phyloP scores from a whole-genome alignment of 2,797 vertebrate genomes.

The Myiotriccus ornatus region DNA sequence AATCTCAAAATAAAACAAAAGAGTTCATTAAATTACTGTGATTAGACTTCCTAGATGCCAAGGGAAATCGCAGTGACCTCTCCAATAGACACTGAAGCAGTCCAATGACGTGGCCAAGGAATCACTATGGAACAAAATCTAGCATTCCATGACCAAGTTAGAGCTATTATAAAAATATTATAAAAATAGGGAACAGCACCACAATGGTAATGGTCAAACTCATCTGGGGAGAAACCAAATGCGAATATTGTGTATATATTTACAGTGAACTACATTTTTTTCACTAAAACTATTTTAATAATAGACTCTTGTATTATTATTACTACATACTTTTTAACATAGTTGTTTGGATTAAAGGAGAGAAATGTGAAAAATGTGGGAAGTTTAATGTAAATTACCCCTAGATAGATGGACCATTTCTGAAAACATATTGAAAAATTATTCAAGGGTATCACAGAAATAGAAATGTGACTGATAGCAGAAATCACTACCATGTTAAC shows the following conservation, averaged over 20 bases:
- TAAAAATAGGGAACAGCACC: background rate
- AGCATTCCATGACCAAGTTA: background rate
- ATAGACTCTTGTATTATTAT: background rate
- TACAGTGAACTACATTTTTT: background rate
- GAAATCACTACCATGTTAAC: background rate
- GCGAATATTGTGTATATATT: background rate
- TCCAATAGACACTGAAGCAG: background rate
- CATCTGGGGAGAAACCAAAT: background rate
- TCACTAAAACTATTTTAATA: background rate
- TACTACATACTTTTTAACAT: background rate
- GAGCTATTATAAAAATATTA: background rate
- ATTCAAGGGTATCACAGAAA: background rate
- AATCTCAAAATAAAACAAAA: background rate
- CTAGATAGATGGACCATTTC: background rate
- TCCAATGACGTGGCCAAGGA: background rate
- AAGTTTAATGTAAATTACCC: background rate
- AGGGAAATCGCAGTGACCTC: background rate
- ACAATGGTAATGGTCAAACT: background rate
- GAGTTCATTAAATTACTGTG: background rate
- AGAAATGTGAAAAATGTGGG: background rate
- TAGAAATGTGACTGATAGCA: background rate
- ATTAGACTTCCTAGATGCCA: background rate
- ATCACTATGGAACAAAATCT: background rate
- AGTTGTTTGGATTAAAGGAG: background rate
- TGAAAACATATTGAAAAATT: background rate